Percentiles rank a stretch among this genome's conserved stretches.
Evolutionary conservation across 2,113 vertebrate species (phyloP).

Genomic region (Amblyopsis rosae): DNA sequence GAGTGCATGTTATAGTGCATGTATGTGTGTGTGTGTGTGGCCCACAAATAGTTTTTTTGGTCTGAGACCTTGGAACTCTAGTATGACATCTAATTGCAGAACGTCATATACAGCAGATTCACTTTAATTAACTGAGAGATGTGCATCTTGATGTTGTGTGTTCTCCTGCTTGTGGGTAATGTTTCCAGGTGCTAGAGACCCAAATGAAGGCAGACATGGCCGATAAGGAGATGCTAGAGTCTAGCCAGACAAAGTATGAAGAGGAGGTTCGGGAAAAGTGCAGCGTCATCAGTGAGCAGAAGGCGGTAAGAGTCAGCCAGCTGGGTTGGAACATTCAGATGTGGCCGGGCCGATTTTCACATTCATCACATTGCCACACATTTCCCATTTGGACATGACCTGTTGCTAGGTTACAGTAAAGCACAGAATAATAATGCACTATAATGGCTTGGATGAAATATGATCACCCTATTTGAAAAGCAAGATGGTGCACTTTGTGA

Average conservation of each 20-base stretch:
- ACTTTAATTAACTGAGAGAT: constrained; percentile 23
- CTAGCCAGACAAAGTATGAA: constrained; percentile 89
- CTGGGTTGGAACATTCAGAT: constrained; percentile 30
- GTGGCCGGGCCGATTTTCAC: constrained; percentile 44
- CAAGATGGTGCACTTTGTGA: not conserved
- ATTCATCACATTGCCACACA: constrained; percentile 64
- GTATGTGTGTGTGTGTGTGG: not conserved
- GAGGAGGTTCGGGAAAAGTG: constrained; percentile 93
- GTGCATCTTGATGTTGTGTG: constrained; percentile 27
- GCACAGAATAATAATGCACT: constrained; percentile 9
- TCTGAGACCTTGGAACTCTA: too few relatives aligned
- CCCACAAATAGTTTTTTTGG: too few relatives aligned
- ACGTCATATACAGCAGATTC: not conserved
- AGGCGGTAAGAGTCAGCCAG: constrained; percentile 84
- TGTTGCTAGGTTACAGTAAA: constrained; percentile 17
- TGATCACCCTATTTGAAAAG: not conserved
- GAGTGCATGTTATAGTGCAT: too few relatives aligned
- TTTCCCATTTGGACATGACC: constrained; percentile 43
- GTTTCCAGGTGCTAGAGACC: constrained; percentile 87
- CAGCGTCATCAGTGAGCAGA: constrained; percentile 93
- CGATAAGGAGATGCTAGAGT: constrained; percentile 93
- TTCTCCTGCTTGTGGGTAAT: constrained; percentile 54
- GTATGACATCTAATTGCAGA: too few relatives aligned
- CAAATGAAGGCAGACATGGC: constrained; percentile 97
- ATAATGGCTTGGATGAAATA: not conserved